phyloP scores from a whole-genome alignment of 1,140 invertebrate genomes.

The Homarus americanus region DNA sequence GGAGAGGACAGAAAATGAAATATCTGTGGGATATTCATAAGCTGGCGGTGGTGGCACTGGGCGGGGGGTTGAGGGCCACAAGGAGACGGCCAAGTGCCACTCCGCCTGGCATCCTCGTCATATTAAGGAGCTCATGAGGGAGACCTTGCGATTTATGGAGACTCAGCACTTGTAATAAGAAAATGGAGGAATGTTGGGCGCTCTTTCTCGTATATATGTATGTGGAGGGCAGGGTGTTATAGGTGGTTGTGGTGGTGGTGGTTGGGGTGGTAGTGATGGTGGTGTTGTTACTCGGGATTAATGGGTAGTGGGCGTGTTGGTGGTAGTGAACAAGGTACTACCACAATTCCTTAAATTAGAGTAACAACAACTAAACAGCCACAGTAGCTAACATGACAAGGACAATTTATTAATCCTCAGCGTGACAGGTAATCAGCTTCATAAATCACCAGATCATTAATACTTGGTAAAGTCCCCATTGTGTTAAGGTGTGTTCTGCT shows the following conservation, averaged over 20 bases:
- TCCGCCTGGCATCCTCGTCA: slow-evolving; percentile 67
- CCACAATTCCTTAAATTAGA: too few relatives aligned
- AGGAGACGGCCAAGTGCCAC: slow-evolving; percentile 49
- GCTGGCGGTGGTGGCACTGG: not conserved
- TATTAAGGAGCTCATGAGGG: slow-evolving; percentile 67
- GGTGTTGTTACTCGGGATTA: too few relatives aligned
- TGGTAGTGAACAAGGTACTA: too few relatives aligned
- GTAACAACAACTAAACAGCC: too few relatives aligned
- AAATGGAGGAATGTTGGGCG: slow-evolving; percentile 47
- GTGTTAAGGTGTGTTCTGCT: too few relatives aligned
- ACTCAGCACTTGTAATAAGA: slow-evolving; percentile 67
- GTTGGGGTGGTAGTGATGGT: not conserved
- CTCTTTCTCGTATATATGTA: not conserved
- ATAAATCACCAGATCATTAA: too few relatives aligned
- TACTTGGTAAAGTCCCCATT: too few relatives aligned
- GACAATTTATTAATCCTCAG: too few relatives aligned
- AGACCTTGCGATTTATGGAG: slow-evolving; percentile 59
- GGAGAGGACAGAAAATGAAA: slow-evolving; percentile 28
- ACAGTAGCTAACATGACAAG: too few relatives aligned
- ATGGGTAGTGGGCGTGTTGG: too few relatives aligned
- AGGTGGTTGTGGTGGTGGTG: not conserved
- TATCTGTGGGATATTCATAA: slow-evolving; percentile 44
- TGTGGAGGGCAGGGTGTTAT: not conserved
- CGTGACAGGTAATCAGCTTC: too few relatives aligned
- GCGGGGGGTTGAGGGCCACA: not conserved